Conservation (phyloP, 2,888 invertebrate species). For the Ectobius pallidus region DNA sequence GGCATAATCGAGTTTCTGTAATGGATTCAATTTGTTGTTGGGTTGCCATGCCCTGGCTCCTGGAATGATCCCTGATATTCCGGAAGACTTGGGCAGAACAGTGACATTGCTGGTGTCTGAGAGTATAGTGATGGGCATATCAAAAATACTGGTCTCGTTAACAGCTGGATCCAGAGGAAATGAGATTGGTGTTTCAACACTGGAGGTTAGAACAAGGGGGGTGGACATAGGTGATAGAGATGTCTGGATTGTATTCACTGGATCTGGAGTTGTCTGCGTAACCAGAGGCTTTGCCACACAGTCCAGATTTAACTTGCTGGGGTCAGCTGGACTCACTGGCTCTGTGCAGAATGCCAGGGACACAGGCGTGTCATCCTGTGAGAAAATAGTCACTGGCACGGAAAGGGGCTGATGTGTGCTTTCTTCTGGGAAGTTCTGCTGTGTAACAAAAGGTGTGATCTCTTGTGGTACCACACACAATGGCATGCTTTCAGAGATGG, state of each 20-base stretch:
- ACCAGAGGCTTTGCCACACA: background rate
- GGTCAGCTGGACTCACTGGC: background rate
- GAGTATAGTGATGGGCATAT: background rate
- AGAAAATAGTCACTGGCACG: too few species aligned
- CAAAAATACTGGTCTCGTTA: background rate
- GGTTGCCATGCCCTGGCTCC: background rate
- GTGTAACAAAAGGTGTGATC: too few species aligned
- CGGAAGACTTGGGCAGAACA: background rate
- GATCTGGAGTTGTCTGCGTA: background rate
- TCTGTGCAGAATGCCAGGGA: background rate
- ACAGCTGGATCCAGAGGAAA: background rate
- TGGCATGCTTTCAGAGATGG: too few species aligned
- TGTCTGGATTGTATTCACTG: background rate
- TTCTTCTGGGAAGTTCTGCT: too few species aligned
- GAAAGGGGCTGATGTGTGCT: too few species aligned
- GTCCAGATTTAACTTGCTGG: conserved; percentile 12
- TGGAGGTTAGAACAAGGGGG: too few species aligned
- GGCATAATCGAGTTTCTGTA: background rate
- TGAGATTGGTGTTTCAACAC: background rate
- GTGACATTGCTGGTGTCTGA: background rate
- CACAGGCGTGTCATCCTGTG: too few species aligned
- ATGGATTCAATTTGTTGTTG: background rate
- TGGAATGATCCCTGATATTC: background rate
- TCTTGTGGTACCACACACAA: too few species aligned
- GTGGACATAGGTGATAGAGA: background rate